Base-by-base conservation (phyloP, 2,797 vertebrate genomes). In the Cephalopachus bancanus region DNA sequence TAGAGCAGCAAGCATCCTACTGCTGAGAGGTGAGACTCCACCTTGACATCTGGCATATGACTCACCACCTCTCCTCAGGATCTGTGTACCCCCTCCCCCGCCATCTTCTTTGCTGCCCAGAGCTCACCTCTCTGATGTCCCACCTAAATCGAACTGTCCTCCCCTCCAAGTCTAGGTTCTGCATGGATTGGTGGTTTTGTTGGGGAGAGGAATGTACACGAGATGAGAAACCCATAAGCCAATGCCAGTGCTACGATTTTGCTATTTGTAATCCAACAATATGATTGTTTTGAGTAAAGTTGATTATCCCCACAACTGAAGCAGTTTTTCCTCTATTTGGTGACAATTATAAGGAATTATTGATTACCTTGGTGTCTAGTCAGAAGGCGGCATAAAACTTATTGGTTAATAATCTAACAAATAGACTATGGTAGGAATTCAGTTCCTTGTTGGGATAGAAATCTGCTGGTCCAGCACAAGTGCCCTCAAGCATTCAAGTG, bases 141-240 rank as follows among this genome's bases (percentile, higher is more conserved):
- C 24, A 22, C 28, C 22, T 74, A 44, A 60, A 37, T n/a, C 44
- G 24, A 91, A 55, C 53, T n/a, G 17, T 30, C 49, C 12, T 89
- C 33, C 65, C 33, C 26, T 94, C 83, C 51, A 78, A 86, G 51
- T 49, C 26, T 64, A 37, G 15, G n/a, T 59, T 74, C 75, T 87
- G 79, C 7, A 0, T 76, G 64, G 53, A 64, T 51, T 55, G 20
- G 60, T 37, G 44, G 60, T 92, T 88, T 83, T 17, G 20, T n/a
- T 83, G 33, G 24, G 72, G 75, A 91, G 53, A 89, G 44, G 57
- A 89, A 93, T 24, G 28, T 33, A 75, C 11, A 44, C 28, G 55
- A 78, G 22, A 55, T 78, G 85, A 91, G 92, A 93, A 93, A 72
- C 28, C 28, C 49, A 28, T 80, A 71, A 87, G n/a, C 49, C 16